phyloP scores from a whole-genome alignment of 2,888 invertebrate species.

The Rotaria macrura region DNA sequence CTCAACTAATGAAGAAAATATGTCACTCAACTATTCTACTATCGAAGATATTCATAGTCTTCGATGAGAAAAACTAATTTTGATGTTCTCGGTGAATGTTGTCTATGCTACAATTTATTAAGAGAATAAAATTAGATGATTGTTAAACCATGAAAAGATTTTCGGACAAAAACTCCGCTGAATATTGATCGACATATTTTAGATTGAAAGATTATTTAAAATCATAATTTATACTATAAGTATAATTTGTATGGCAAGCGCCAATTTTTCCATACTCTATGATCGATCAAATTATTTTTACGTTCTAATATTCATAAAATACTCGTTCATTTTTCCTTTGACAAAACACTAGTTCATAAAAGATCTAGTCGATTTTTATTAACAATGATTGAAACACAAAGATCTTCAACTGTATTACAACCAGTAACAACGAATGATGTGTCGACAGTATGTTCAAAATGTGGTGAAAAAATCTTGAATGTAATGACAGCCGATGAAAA shows the following conservation, averaged over 20 bases:
- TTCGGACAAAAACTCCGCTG: no score
- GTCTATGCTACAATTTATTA: no score
- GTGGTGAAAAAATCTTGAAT: slow-evolving; percentile 8
- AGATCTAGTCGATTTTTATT: neutral
- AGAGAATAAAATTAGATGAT: no score
- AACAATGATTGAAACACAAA: neutral
- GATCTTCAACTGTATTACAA: neutral
- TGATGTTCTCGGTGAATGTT: no score
- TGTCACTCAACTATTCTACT: no score
- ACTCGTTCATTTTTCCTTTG: neutral
- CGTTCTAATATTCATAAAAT: neutral
- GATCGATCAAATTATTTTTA: neutral
- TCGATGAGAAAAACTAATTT: no score
- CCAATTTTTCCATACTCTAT: neutral
- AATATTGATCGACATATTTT: no score
- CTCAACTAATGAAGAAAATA: no score
- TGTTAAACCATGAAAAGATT: no score
- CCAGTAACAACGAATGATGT: neutral
- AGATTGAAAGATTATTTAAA: no score
- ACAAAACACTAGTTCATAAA: neutral
- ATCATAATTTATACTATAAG: no score
- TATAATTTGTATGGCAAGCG: neutral
- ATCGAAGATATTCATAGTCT: no score
- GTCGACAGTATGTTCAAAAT: neutral
- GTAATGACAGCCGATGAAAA: slow-evolving; percentile 15